These are phyloP conservation scores for Sepiola atlantica DNA, from an alignment of 2,888 invertebrate genomes.

Conservation along the genomic window DNA sequence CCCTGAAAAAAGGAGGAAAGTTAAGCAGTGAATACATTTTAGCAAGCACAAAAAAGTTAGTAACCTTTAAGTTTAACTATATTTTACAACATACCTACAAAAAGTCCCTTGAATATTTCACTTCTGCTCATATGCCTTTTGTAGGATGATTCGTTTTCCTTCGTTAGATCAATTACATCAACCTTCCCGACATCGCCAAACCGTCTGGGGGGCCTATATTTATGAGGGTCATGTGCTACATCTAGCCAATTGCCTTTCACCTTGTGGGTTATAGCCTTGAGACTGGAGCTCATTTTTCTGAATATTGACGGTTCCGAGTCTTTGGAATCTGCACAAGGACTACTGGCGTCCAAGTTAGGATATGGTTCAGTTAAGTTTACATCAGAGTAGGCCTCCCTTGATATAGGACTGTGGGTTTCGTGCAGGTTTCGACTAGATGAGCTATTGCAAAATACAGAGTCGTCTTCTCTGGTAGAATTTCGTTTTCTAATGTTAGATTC, in stretches of 20 bases:
- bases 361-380: conserved; percentile 42
- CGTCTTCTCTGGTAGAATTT: conserved; percentile 40
- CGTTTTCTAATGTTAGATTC: conserved; percentile 44
- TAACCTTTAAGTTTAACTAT: conserved; percentile 45
- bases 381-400: conserved; percentile 40
- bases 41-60: conserved; percentile 43
- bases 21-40: conserved; percentile 45
- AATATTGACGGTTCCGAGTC: conserved; percentile 39
- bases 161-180: conserved; percentile 64
- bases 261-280: conserved; percentile 39
- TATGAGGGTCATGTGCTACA: conserved; percentile 43
- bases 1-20: conserved; percentile 51
- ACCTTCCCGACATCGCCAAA: conserved; percentile 53
- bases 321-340: conserved; percentile 6
- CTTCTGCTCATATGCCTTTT: conserved; percentile 58
- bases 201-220: conserved; percentile 40
- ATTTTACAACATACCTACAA: conserved; percentile 48
- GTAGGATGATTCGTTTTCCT: conserved; percentile 53
- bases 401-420: conserved; percentile 33
- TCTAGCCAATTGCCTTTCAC: conserved; percentile 40
- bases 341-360: conserved; percentile 17
- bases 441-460: conserved; percentile 42
- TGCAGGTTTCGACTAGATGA: conserved; percentile 44
- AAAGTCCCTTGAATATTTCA: conserved; percentile 48
- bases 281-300: conserved; percentile 45